Base-by-base conservation (phyloP, 2,113 vertebrate species). In the Zeus faber region DNA sequence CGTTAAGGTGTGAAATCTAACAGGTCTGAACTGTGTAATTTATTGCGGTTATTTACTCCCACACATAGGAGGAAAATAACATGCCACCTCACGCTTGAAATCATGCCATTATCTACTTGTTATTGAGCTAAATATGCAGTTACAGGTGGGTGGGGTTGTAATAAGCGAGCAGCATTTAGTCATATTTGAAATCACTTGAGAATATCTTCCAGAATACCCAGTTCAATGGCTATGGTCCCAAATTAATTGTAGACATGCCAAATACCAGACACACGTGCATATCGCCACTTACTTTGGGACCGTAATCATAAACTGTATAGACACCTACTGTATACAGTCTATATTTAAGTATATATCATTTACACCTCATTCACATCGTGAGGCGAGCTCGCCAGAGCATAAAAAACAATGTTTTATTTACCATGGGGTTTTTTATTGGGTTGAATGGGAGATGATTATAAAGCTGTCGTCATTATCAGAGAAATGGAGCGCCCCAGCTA, bases 381-480 rank as follows among this genome's bases (percentile, higher is more conserved):
- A 70, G 63, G 43, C 43, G 20, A 69, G 66, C 69, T 67, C 58
- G 64, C 35, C 48, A 62, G 58, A 35, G 48, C 72, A 70, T 83
- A 58, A 72, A 71, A 71, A 77, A 80, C n/a, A 58, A 62, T 10
- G 56, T 61, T 79, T 80, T 78, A 76, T 84, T 80, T 70, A 76
- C 76, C 58, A 40, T 49, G 71, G 66, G 77, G 58, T 76, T 74
- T 76, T 82, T 67, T 75, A 83, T 74, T 65, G 71, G 66, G 65
- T 41, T 69, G 76, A 83, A 77, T 79, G 73, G 50, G 58, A 67
- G 66, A 72, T 79, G 72, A 84, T 81, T 81, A 70, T 82, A 81
- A 81, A 84, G 49, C 79, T 84, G 75, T 83, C 77, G 68, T 84
- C 69, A 76, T 85, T 83, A 80, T 67, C 79, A 79, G 70, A 84